Evolutionary conservation across 2,797 vertebrate genomes (phyloP).

Genomic region (Cetoscarus ocellatus): DNA sequence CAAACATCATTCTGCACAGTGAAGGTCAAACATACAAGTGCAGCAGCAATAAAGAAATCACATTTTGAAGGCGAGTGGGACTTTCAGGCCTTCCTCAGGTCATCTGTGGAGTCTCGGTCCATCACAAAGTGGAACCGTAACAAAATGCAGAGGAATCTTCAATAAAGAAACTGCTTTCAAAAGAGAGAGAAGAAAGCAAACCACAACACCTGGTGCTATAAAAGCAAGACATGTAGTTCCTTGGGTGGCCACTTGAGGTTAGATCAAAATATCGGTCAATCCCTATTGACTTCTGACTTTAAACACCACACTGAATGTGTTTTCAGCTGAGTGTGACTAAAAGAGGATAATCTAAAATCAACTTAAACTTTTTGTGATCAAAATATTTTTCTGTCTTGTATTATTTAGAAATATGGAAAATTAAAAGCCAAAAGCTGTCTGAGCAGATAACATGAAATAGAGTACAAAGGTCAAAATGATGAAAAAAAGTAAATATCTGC

Average conservation of each 20-base stretch:
- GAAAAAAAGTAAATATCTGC: no score
- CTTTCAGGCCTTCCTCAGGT: background rate
- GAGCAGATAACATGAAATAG: no score
- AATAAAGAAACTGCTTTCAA: constrained; percentile 1
- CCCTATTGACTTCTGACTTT: no score
- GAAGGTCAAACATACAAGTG: background rate
- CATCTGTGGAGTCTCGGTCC: background rate
- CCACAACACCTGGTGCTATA: background rate
- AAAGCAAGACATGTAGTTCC: background rate
- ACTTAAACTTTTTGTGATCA: no score
- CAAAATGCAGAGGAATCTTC: background rate
- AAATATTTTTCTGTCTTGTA: no score
- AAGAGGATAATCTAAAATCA: constrained; percentile 1
- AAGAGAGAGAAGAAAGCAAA: background rate
- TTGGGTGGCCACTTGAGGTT: background rate
- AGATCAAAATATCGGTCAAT: background rate
- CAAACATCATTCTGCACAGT: background rate
- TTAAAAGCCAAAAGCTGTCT: no score
- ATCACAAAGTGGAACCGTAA: constrained; percentile 4
- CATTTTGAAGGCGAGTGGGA: background rate
- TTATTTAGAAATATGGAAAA: no score
- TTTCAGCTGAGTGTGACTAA: no score
- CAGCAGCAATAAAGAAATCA: background rate
- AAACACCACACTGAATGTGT: background rate
- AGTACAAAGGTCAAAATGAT: no score